Percentiles rank a stretch among this genome's conserved stretches.
Evolutionary conservation across 2,888 invertebrate genomes (phyloP).

Genomic region (Drosophila lutescens): DNA sequence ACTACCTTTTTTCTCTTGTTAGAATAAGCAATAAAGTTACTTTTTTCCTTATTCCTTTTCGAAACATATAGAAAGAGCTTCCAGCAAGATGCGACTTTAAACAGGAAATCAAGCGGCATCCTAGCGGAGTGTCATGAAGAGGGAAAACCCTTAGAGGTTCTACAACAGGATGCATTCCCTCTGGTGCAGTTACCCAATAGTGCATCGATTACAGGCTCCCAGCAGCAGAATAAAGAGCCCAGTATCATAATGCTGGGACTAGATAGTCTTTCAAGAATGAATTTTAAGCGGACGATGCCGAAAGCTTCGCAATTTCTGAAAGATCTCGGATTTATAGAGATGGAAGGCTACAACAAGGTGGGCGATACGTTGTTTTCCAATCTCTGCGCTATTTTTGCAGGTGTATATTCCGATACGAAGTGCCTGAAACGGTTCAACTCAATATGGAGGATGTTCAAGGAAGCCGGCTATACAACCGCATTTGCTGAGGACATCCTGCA

Average conservation of each 20-base stretch:
- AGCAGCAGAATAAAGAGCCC: neutral
- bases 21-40: no score
- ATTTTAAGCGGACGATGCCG: neutral
- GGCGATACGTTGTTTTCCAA: neutral
- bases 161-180: neutral
- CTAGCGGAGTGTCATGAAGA: neutral
- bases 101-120: neutral
- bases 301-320: neutral
- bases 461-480: neutral
- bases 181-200: neutral
- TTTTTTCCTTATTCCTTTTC: neutral
- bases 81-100: neutral
- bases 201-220: neutral
- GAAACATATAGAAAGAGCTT: neutral
- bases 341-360: conserved; percentile 1
- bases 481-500: neutral
- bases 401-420: neutral
- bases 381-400: neutral
- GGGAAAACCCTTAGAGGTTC: neutral
- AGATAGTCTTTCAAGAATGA: neutral
- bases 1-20: no score
- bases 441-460: neutral
- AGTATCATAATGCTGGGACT: neutral
- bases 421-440: neutral
- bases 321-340: neutral